Conservation (phyloP, 2,797 vertebrate genomes). For the Lindbergichthys nudifrons region DNA sequence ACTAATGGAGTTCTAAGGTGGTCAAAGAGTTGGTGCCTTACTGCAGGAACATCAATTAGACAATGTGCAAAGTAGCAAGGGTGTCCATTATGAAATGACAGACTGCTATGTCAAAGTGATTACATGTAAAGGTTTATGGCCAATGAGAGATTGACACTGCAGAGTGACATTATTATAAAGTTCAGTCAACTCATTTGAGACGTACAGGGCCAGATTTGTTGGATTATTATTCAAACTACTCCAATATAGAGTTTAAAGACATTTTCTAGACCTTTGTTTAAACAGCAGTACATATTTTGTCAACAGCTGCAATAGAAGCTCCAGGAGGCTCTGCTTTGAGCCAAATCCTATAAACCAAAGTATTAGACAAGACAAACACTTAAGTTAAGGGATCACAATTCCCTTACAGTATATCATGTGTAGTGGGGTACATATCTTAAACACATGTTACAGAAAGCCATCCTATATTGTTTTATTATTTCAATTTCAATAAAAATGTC, state of each 20-base stretch:
- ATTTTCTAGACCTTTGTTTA: not conserved
- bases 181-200: not conserved
- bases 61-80: conserved; percentile 25
- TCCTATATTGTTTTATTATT: not conserved
- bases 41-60: conserved; percentile 32
- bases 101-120: conserved; percentile 5
- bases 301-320: not conserved
- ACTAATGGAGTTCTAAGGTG: conserved; percentile 44
- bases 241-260: not conserved
- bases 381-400: no score
- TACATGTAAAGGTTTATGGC: conserved; percentile 14
- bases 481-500: not conserved
- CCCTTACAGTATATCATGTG: no score
- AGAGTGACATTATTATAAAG: not conserved
- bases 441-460: not conserved
- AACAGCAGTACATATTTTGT: no score
- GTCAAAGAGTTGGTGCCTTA: conserved; percentile 28
- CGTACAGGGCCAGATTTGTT: not conserved
- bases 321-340: not conserved
- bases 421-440: not conserved
- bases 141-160: not conserved
- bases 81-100: conserved; percentile 44
- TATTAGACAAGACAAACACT: not conserved
- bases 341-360: not conserved
- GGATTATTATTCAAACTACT: not conserved